Conservation (phyloP, 92 coral and sea anemone genomes). For the Siderastrea siderea region DNA sequence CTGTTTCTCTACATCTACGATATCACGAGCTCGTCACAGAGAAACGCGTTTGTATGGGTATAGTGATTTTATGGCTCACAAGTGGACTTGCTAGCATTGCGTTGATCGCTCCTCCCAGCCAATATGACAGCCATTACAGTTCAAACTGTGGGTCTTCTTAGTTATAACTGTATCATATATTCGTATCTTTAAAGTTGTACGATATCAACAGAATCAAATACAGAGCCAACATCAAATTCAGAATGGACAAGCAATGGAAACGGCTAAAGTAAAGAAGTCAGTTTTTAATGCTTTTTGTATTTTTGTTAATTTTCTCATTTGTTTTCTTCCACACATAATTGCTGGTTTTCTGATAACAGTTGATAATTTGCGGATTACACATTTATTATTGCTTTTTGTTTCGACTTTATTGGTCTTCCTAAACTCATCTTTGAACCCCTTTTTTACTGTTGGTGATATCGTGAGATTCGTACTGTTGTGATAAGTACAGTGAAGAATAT, state of each 20-base stretch:
- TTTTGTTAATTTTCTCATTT: neutral
- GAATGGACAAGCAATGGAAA: constrained; percentile 4
- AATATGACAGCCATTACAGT: too few species aligned
- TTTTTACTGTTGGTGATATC: constrained; percentile 18
- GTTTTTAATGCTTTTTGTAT: constrained; percentile 3
- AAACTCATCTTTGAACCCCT: constrained; percentile 3
- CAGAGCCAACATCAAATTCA: constrained; percentile 21
- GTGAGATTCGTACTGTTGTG: neutral
- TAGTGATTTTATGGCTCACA: constrained; percentile 24
- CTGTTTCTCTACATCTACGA: constrained; percentile 27
- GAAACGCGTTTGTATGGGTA: constrained; percentile 6
- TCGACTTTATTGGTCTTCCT: neutral
- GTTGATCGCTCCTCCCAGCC: neutral
- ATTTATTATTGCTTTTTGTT: neutral
- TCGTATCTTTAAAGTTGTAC: neutral
- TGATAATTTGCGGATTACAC: neutral
- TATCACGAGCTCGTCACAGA: constrained; percentile 30
- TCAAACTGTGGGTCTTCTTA: neutral
- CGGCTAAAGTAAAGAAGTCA: constrained; percentile 9
- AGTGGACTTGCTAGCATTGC: neutral
- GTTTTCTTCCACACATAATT: neutral
- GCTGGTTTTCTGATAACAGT: neutral
- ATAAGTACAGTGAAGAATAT: neutral
- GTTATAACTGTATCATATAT: neutral
- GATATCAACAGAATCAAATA: constrained; percentile 19